Conservation (phyloP, 2,113 vertebrate species). For the Dromiciops gliroides region DNA sequence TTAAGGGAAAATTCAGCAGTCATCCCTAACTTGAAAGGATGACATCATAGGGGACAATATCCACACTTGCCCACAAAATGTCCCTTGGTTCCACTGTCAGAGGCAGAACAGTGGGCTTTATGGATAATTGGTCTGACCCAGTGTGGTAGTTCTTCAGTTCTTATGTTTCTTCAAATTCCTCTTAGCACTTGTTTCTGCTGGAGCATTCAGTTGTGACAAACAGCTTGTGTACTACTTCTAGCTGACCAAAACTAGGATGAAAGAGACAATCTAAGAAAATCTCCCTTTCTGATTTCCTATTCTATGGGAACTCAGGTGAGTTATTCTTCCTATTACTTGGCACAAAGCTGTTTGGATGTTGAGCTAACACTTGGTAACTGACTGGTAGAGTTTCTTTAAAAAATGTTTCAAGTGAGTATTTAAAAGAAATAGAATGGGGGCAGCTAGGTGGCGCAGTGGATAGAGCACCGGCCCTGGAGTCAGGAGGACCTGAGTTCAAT, state of each 20-base stretch:
- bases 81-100: constrained; percentile 46
- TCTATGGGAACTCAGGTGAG: constrained; percentile 40
- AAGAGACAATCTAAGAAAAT: constrained; percentile 67
- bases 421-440: background rate
- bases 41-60: constrained; percentile 2
- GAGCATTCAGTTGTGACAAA: constrained; percentile 75
- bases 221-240: constrained; percentile 61
- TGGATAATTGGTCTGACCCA: constrained; percentile 43
- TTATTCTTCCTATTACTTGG: background rate
- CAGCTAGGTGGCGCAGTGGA: no score
- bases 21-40: constrained; percentile 26
- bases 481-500: no score
- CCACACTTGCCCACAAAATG: constrained; percentile 35
- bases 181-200: constrained; percentile 69
- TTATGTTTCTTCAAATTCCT: constrained; percentile 64
- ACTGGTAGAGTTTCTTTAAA: constrained; percentile 24
- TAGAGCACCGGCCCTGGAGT: no score
- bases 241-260: constrained; percentile 63
- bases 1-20: constrained; percentile 10
- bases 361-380: background rate
- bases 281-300: constrained; percentile 54
- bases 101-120: background rate
- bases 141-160: constrained; percentile 43
- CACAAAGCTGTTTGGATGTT: background rate
- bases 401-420: constrained; percentile 40